Percentiles rank a stretch among this genome's conserved stretches.
Evolutionary conservation across 2,113 vertebrate species (phyloP).

Genomic region (Chaetura pelagica): DNA sequence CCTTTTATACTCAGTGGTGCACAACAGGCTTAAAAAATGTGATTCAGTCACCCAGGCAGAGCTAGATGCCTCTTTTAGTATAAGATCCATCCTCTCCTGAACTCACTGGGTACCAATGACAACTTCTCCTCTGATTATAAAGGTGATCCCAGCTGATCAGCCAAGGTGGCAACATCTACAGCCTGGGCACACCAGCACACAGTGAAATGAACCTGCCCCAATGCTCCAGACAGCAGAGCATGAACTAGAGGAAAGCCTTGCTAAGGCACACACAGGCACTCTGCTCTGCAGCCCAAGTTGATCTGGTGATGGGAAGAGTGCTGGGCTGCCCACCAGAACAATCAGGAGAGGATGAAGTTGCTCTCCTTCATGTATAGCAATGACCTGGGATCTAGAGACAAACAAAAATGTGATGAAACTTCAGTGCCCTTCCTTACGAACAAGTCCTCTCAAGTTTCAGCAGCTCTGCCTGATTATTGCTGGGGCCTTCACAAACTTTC

Average conservation of each 20-base stretch:
- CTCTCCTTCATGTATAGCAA: background rate
- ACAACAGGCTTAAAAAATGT: background rate
- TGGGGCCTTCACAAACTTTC: background rate
- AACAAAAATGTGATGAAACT: background rate
- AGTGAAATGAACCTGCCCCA: background rate
- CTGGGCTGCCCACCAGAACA: background rate
- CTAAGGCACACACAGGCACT: background rate
- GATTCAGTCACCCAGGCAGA: background rate
- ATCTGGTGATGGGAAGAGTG: background rate
- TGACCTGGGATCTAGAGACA: background rate
- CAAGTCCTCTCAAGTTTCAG: background rate
- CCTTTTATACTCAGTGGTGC: background rate
- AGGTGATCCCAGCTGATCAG: background rate
- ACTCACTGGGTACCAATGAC: background rate
- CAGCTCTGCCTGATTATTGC: background rate
- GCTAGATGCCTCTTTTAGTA: background rate
- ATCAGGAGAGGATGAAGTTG: background rate
- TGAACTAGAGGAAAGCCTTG: rapidly evolving
- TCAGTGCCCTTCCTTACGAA: background rate
- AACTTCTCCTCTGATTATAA: background rate
- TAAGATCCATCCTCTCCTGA: background rate
- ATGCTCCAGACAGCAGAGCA: background rate
- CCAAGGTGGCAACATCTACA: background rate
- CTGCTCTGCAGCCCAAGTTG: background rate
- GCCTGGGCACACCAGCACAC: background rate